A percentile compares a stretch with the other conserved stretches of the same genome.
phyloP scores from a whole-genome alignment of 2,113 vertebrate genomes.

The Asarcornis scutulata region DNA sequence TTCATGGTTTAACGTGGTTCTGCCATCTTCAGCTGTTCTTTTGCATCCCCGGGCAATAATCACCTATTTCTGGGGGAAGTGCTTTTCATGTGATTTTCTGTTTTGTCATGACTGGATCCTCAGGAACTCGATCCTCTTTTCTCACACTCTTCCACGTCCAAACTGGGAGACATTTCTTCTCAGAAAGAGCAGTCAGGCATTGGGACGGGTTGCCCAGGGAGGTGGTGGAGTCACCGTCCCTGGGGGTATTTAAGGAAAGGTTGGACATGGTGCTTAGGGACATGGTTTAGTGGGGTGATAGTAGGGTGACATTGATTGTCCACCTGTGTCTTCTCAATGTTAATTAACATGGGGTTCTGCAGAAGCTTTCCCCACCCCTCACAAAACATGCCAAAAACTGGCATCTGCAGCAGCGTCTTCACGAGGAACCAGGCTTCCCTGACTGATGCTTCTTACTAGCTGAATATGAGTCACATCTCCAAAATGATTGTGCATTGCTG shows the following conservation, averaged over 20 bases:
- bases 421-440: background rate
- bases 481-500: accelerated
- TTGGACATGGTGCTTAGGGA: no score
- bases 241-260: no score
- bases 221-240: no score
- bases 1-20: background rate
- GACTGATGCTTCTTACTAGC: background rate
- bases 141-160: background rate
- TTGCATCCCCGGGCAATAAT: background rate
- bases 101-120: background rate
- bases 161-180: no score
- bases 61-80: background rate
- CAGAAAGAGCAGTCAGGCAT: no score
- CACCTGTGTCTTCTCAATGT: background rate
- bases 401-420: background rate
- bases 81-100: background rate
- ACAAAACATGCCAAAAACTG: background rate
- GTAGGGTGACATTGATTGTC: no score
- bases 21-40: background rate
- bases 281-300: no score
- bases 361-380: background rate
- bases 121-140: background rate
- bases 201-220: no score
- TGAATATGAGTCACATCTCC: background rate
- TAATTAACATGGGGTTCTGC: background rate